Evolutionary conservation across 1,140 invertebrate species (phyloP).

Genomic region (Caenorhabditis remanei): DNA sequence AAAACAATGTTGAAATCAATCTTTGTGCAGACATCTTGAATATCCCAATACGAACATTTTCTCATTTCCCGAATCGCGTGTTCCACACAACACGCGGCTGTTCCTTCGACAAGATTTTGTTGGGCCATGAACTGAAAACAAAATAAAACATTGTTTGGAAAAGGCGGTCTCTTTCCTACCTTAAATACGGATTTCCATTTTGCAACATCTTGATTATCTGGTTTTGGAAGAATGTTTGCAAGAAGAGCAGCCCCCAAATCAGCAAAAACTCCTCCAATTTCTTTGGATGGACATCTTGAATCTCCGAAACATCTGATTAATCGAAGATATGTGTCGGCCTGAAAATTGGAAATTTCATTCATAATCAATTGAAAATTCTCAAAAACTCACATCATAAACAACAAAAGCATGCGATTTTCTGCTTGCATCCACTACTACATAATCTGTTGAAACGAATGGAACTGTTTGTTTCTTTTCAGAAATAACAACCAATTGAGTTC

Average conservation of each 20-base stretch:
- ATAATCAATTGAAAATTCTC: neutral
- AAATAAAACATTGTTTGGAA: neutral
- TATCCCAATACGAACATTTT: constrained; percentile 45
- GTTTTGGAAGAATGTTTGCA: constrained; percentile 32
- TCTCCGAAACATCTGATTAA: constrained; percentile 56
- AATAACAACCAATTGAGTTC: constrained; percentile 45
- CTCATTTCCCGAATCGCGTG: constrained; percentile 44
- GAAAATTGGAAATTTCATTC: neutral
- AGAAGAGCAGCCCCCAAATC: constrained; percentile 58
- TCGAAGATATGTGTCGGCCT: constrained; percentile 57
- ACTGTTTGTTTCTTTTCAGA: constrained; percentile 43
- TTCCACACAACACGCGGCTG: constrained; percentile 34
- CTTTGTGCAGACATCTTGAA: constrained; percentile 47
- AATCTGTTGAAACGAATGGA: constrained; percentile 56
- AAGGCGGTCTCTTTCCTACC: neutral
- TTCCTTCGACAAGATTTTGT: constrained; percentile 42
- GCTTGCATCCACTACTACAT: constrained; percentile 56
- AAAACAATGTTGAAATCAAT: constrained; percentile 47
- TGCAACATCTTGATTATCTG: constrained; percentile 45
- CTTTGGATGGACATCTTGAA: constrained; percentile 53
- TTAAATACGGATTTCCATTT: constrained; percentile 54
- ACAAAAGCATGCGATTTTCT: constrained; percentile 61
- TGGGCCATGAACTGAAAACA: constrained; percentile 54
- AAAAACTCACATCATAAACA: constrained; percentile 58
- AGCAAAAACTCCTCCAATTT: constrained; percentile 32